phyloP scores from a whole-genome alignment of 2,888 invertebrate species.

The Melanostoma mellinum region DNA sequence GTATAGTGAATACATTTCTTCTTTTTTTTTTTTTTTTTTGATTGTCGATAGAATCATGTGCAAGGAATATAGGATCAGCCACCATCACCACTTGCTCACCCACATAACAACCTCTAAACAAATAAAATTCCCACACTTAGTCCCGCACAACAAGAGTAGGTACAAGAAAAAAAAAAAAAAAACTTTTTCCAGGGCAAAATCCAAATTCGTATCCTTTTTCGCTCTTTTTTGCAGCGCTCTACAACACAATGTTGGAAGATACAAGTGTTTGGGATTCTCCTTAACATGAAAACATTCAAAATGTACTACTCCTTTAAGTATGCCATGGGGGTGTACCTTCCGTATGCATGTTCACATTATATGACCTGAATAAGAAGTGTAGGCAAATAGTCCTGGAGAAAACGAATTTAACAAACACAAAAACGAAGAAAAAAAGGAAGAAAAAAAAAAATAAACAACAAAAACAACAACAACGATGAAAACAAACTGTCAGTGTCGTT shows the following conservation, averaged over 20 bases:
- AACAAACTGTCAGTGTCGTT: slow-evolving; percentile 71
- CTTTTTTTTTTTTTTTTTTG: slow-evolving; percentile 1
- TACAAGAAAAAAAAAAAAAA: slow-evolving; percentile 21
- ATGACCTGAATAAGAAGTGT: slow-evolving; percentile 40
- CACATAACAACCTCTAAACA: slow-evolving; percentile 56
- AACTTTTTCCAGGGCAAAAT: slow-evolving; percentile 19
- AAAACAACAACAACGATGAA: slow-evolving; percentile 41
- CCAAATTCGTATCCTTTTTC: slow-evolving; percentile 53
- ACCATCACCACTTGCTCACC: slow-evolving; percentile 14
- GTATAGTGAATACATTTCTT: slow-evolving; percentile 3
- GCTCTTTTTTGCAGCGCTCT: slow-evolving; percentile 18
- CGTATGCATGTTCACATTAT: slow-evolving; percentile 21
- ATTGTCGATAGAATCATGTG: slow-evolving; percentile 44
- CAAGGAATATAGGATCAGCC: slow-evolving; percentile 39
- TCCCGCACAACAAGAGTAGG: slow-evolving; percentile 28
- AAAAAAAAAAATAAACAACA: slow-evolving; percentile 4
- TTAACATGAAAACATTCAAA: slow-evolving; percentile 63
- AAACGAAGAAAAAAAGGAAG: slow-evolving; percentile 18
- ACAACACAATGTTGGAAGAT: slow-evolving; percentile 43
- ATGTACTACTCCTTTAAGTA: slow-evolving; percentile 37
- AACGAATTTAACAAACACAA: slow-evolving; percentile 1
- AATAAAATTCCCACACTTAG: slow-evolving; percentile 64
- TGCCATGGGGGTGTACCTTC: slow-evolving; percentile 27
- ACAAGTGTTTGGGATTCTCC: slow-evolving; percentile 54
- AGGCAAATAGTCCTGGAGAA: slow-evolving; percentile 34